These are phyloP conservation scores for Drosophila differens DNA, from an alignment of 2,888 invertebrate species.

Conservation along the genomic window DNA sequence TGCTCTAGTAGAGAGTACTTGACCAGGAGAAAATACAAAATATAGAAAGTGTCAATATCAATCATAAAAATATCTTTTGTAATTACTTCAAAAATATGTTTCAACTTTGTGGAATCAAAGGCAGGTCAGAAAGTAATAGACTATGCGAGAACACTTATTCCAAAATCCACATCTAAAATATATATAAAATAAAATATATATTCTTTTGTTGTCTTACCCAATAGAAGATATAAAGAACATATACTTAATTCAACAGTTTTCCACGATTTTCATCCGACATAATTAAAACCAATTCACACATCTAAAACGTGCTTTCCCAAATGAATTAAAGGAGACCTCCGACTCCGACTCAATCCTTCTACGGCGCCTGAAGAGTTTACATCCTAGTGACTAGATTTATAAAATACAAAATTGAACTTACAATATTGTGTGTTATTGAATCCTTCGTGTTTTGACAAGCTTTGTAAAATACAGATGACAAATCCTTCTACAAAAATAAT, in stretches of 20 bases:
- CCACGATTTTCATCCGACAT: background rate
- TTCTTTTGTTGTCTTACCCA: background rate
- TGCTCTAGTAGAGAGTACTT: background rate
- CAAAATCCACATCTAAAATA: background rate
- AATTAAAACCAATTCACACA: background rate
- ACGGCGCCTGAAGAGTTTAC: rapidly evolving
- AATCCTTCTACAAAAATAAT: background rate
- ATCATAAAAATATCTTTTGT: background rate
- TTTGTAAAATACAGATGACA: background rate
- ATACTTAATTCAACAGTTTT: background rate
- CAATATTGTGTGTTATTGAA: background rate
- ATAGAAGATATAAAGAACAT: too few relatives aligned
- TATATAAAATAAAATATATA: background rate
- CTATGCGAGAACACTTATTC: background rate
- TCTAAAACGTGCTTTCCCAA: background rate
- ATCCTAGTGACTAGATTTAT: background rate
- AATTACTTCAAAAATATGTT: background rate
- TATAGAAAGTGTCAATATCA: background rate
- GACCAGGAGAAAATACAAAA: background rate
- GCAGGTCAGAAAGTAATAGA: background rate
- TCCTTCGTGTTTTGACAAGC: background rate
- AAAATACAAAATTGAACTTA: background rate
- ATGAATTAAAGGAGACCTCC: background rate
- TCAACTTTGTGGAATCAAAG: background rate
- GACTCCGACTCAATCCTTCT: background rate